Percentiles rank a stretch among this genome's conserved stretches.
Evolutionary conservation across 2,113 vertebrate species (phyloP).

Genomic region (Climacteris rufus): DNA sequence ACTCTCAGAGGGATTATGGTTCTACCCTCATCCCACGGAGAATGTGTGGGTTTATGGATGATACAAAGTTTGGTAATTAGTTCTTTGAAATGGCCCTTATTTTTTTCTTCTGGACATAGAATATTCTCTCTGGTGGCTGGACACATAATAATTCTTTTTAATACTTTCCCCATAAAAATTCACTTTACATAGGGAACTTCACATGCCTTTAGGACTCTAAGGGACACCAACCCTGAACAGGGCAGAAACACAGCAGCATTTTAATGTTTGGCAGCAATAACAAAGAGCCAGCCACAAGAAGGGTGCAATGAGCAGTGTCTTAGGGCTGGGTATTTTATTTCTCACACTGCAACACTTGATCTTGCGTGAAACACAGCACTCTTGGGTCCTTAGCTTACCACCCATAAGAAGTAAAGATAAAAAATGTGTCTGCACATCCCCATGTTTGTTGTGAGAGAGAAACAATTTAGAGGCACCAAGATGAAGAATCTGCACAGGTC

Average conservation of each 20-base stretch:
- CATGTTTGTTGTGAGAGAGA: neutral
- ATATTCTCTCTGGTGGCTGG: neutral
- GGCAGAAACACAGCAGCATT: neutral
- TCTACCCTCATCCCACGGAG: neutral
- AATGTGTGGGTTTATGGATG: neutral
- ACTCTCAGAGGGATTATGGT: neutral
- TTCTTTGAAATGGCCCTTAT: accelerated
- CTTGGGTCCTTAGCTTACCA: neutral
- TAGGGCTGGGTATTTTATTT: neutral
- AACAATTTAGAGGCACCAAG: neutral
- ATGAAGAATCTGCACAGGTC: neutral
- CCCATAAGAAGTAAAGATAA: neutral
- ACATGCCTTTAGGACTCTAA: neutral
- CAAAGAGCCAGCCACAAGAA: neutral
- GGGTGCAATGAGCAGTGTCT: neutral
- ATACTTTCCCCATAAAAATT: neutral
- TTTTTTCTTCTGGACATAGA: neutral
- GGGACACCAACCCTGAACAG: neutral
- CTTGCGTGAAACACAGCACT: neutral
- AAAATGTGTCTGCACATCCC: neutral
- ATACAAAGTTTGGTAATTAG: neutral
- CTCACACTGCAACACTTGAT: neutral
- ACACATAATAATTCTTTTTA: neutral
- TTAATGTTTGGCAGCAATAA: neutral
- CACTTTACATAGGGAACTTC: neutral